A percentile compares a stretch with the other conserved stretches of the same genome.
Conservation (phyloP, 2,888 invertebrate genomes). For the Cremastobaeus sp. region DNA sequence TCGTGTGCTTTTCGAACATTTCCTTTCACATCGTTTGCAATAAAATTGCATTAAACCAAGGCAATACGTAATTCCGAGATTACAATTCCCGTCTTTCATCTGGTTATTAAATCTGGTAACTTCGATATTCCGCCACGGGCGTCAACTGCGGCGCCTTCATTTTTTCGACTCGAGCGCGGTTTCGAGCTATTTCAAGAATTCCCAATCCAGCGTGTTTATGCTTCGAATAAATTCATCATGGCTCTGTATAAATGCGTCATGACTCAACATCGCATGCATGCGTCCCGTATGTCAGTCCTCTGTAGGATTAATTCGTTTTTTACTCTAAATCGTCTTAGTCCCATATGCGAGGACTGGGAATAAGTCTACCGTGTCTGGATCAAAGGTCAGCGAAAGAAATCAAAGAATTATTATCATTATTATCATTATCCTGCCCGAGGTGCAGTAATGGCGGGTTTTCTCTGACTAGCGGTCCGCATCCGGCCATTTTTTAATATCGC, state of each 20-base stretch:
- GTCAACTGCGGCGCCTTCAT: too few relatives aligned
- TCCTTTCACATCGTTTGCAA: constrained; percentile 20
- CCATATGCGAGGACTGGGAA: constrained; percentile 38
- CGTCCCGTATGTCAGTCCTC: constrained; percentile 47
- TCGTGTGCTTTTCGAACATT: constrained; percentile 21
- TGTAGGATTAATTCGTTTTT: constrained; percentile 51
- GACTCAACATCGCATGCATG: constrained; percentile 49
- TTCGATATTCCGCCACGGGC: too few relatives aligned
- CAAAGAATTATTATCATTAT: constrained; percentile 41
- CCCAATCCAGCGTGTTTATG: constrained; percentile 5
- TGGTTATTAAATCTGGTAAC: too few relatives aligned
- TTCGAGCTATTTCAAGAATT: constrained; percentile 13
- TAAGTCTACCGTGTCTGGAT: constrained; percentile 39
- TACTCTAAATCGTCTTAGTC: constrained; percentile 55
- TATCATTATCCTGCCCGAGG: constrained; percentile 31
- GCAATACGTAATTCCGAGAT: too few relatives aligned
- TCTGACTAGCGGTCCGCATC: constrained; percentile 35
- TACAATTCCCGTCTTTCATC: too few relatives aligned
- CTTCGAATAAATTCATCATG: constrained; percentile 43
- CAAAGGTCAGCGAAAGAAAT: constrained; percentile 49
- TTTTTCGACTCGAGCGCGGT: too few relatives aligned
- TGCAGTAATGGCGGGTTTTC: constrained; percentile 34
- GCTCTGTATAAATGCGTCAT: constrained; percentile 34
- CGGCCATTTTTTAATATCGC: constrained; percentile 21
- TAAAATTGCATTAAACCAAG: constrained; percentile 10